Evolutionary conservation across 2,888 invertebrate species (phyloP).

Genomic region (Mayetiola destructor): DNA sequence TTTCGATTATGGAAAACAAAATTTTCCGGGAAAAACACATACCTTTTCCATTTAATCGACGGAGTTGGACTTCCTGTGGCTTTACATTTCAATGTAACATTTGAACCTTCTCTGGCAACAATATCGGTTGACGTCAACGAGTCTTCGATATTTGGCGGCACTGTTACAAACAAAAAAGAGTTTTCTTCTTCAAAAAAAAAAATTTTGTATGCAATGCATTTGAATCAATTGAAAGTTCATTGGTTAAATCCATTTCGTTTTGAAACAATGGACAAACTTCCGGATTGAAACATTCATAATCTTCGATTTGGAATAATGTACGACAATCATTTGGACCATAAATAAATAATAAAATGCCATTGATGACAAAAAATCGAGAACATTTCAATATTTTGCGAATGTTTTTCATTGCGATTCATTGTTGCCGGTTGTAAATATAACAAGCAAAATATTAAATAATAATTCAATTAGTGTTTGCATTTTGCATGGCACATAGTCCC

Average conservation of each 20-base stretch:
- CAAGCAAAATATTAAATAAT: too few species aligned
- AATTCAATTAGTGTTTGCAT: too few species aligned
- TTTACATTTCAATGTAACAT: conserved; percentile 75
- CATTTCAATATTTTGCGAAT: too few species aligned
- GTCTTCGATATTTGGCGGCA: conserved; percentile 85
- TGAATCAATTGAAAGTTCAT: too few species aligned
- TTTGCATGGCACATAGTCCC: not conserved
- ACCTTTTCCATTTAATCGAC: conserved; percentile 75
- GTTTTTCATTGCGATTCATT: too few species aligned
- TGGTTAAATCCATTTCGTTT: too few species aligned
- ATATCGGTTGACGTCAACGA: conserved; percentile 75
- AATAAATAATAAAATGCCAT: not conserved
- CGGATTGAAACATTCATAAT: conserved; percentile 1
- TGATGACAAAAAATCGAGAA: not conserved
- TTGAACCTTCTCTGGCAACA: conserved; percentile 76
- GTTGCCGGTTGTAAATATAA: too few species aligned
- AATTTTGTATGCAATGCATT: not conserved
- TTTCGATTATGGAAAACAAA: conserved; percentile 14
- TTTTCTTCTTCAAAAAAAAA: not conserved
- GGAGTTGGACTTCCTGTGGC: conserved; percentile 79
- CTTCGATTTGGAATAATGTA: conserved; percentile 8
- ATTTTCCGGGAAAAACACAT: not conserved
- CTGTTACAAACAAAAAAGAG: conserved; percentile 37
- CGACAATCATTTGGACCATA: conserved; percentile 2
- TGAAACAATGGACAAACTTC: not conserved